Conservation (phyloP, 2,797 vertebrate species). For the Macrochelys suwanniensis region DNA sequence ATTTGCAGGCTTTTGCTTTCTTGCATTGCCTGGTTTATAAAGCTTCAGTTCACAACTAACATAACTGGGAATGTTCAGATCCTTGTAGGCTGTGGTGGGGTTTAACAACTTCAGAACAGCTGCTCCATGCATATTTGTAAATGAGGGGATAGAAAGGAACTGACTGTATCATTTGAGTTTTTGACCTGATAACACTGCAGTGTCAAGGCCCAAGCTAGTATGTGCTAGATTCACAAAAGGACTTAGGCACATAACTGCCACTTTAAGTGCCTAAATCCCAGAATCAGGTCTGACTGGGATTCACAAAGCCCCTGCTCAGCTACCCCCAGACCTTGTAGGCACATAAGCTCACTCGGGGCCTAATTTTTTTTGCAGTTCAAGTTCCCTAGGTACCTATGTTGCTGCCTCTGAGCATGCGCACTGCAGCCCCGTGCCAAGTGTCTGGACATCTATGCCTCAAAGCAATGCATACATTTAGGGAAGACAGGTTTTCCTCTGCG, state of each 20-base stretch:
- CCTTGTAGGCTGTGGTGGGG: slow-evolving; percentile 1
- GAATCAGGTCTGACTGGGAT: too few species aligned
- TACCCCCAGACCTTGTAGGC: too few species aligned
- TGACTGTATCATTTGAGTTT: neutral
- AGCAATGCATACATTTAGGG: too few species aligned
- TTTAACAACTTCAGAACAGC: neutral
- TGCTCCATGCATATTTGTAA: neutral
- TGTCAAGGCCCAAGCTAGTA: neutral
- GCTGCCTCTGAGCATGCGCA: too few species aligned
- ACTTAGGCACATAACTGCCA: neutral
- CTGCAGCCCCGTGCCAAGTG: too few species aligned
- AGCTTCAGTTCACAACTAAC: neutral
- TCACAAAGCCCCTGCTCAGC: too few species aligned
- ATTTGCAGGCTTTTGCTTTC: neutral
- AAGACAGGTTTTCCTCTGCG: too few species aligned
- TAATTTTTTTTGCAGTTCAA: too few species aligned
- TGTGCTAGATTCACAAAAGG: neutral
- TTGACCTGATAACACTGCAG: neutral
- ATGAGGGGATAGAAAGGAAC: neutral
- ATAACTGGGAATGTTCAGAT: neutral
- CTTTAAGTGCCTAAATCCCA: neutral
- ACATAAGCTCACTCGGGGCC: too few species aligned
- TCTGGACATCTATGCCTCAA: too few species aligned
- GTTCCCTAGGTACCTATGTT: too few species aligned
- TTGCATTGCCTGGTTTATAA: neutral